Base-by-base conservation (phyloP, 2,888 invertebrate species). In the Amphipyra tragopoginis region DNA sequence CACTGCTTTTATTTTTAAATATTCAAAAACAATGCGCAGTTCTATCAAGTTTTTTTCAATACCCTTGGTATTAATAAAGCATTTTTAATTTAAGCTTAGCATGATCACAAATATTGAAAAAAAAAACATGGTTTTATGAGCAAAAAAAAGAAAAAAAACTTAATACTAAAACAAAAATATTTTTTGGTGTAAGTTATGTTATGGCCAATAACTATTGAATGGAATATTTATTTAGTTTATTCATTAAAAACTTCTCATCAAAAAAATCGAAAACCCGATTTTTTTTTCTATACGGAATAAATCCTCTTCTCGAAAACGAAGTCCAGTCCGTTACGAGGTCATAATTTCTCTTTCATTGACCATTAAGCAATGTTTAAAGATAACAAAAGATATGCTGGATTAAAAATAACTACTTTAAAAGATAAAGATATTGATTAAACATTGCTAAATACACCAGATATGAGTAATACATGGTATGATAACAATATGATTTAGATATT, bases 121-220 rank as follows among this genome's bases (percentile, higher is more conserved):
- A 34, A 44, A 48, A n/a, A 47, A 38, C 13, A 61, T 29, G 69
- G 47, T n/a, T 29, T 26, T 26, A 33, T 36, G 34, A 70, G 49
- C 53, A 70, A 53, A 69, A 14, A 43, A 9, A 9, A 5, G 13
- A 51, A 49, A 26, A n/a, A n/a, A n/a, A n/a, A n/a, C n/a, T n/a
- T n/a, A n/a, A n/a, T n/a, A 33, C 10, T 4, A 36, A 40, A 40
- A 13, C 6, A 29, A 44, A 56, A 11, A 47, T 15, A 39, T 48
- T 61, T 14, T 47, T 66, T 69, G 65, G 62, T 61, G n/a, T 15
- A 39, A 26, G 11, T 49, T 21, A 21, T 21, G 21, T 1, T 36
- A 69, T 69, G 51, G 70, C 62, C 52, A 40, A 29, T 40, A 26
- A 15, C 1, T 34, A 14, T 34, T 10, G 14, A 43, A 54, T 65